Percentiles rank a stretch among this genome's conserved stretches.
Conservation (phyloP, 2,888 invertebrate species). For the Alloplasta piceator region DNA sequence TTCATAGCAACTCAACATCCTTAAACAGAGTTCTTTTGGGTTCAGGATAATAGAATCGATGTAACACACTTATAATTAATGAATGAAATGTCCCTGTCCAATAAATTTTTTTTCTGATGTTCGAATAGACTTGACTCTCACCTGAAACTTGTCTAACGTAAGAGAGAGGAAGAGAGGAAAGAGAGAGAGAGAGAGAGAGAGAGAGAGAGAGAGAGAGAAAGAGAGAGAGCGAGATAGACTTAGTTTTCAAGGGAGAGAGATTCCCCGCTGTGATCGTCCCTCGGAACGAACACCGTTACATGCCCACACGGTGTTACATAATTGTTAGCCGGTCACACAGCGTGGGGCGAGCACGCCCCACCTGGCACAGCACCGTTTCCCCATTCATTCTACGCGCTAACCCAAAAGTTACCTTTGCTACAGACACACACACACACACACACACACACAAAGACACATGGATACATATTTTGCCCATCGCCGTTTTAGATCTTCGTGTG, state of each 20-base stretch:
- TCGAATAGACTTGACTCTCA: conserved; percentile 62
- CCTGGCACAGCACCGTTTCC: conserved; percentile 75
- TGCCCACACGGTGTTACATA: conserved; percentile 73
- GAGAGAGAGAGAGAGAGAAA: background rate
- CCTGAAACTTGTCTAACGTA: background rate
- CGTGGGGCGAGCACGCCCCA: conserved; percentile 77
- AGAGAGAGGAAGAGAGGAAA: background rate
- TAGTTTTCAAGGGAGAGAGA: conserved; percentile 34
- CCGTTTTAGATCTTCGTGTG: conserved; percentile 30
- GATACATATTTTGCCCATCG: conserved; percentile 15
- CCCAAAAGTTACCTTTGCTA: conserved; percentile 31
- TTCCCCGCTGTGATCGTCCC: conserved; percentile 59
- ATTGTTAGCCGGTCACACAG: conserved; percentile 76
- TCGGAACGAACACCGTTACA: conserved; percentile 47
- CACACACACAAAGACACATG: background rate
- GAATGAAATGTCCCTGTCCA: conserved; percentile 4
- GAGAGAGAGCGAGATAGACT: conserved; percentile 1
- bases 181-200: conserved; percentile 2
- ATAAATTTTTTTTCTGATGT: conserved; percentile 35
- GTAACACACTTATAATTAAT: too few species aligned
- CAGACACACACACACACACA: background rate
- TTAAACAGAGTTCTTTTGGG: too few species aligned
- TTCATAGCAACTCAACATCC: too few species aligned
- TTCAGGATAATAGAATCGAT: too few species aligned
- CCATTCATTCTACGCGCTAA: conserved; percentile 71